Percentiles rank a stretch among this genome's conserved stretches.
These are phyloP conservation scores for Chelonia mydas DNA, from an alignment of 2,797 vertebrate genomes.

Conservation along the genomic window DNA sequence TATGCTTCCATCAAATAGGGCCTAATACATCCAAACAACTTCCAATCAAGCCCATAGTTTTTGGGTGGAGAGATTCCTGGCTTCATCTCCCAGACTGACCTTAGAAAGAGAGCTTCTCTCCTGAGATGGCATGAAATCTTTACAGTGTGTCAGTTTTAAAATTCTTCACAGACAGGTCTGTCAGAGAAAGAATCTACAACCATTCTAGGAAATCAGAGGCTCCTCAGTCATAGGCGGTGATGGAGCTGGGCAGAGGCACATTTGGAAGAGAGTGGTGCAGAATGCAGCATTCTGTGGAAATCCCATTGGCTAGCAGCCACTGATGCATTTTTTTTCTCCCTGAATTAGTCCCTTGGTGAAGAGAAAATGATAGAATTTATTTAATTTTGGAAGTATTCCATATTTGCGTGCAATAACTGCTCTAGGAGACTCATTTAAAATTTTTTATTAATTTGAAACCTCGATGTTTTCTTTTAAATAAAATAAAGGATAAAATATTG, in stretches of 20 bases:
- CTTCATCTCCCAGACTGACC: not conserved
- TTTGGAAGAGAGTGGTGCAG: not conserved
- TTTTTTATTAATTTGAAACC: constrained; percentile 62
- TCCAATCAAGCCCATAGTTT: not conserved
- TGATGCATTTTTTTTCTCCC: not conserved
- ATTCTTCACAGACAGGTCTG: rapidly evolving
- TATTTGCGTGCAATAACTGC: constrained; percentile 50
- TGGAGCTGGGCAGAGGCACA: not conserved
- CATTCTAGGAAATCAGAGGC: not conserved
- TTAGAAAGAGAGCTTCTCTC: not conserved
- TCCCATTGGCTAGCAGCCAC: not conserved
- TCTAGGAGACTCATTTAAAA: constrained; percentile 60
- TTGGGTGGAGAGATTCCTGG: not conserved
- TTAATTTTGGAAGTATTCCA: constrained; percentile 57
- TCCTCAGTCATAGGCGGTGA: not conserved
- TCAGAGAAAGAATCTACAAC: not conserved
- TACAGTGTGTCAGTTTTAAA: not conserved
- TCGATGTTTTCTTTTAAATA: constrained; percentile 56
- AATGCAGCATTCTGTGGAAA: not conserved
- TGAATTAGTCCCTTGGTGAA: constrained; percentile 12
- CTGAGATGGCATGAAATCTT: not conserved
- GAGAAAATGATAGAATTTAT: constrained; percentile 31
- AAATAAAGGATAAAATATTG: constrained; percentile 64
- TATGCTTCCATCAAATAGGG: not conserved
- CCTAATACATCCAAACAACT: not conserved